Percentiles rank a stretch among this genome's conserved stretches.
Conservation (phyloP, 2,797 vertebrate genomes). For the Odontamblyopus rebecca region DNA sequence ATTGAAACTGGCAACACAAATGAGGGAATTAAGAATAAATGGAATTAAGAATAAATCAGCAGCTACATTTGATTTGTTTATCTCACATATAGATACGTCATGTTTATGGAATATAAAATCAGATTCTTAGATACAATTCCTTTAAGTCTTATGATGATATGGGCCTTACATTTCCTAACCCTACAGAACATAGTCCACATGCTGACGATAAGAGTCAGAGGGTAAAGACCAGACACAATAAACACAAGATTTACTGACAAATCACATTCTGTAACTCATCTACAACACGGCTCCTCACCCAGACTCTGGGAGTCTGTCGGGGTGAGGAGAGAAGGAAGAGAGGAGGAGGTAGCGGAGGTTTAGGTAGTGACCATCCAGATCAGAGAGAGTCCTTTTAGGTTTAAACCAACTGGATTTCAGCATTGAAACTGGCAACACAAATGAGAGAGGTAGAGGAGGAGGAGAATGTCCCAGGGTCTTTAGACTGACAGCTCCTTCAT, state of each 20-base stretch:
- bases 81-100: too few relatives aligned
- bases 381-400: too few relatives aligned
- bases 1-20: too few relatives aligned
- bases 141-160: not conserved
- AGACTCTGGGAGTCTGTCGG: not conserved
- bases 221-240: slow-evolving; percentile 34
- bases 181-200: slow-evolving; percentile 53
- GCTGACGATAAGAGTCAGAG: slow-evolving; percentile 30
- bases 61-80: too few relatives aligned
- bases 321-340: not conserved
- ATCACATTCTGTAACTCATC: slow-evolving; percentile 12
- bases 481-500: slow-evolving; percentile 83
- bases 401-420: too few relatives aligned
- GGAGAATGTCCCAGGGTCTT: slow-evolving; percentile 69
- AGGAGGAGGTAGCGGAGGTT: too few relatives aligned
- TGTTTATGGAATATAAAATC: too few relatives aligned
- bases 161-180: not conserved
- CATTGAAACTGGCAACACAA: too few relatives aligned
- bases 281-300: not conserved
- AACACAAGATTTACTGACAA: slow-evolving; percentile 30
- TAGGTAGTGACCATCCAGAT: too few relatives aligned
- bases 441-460: slow-evolving; percentile 14
- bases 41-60: too few relatives aligned
- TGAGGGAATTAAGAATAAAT: too few relatives aligned
- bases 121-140: not conserved